phyloP scores from a whole-genome alignment of 2,113 vertebrate species.

The Onychostruthus taczanowskii region DNA sequence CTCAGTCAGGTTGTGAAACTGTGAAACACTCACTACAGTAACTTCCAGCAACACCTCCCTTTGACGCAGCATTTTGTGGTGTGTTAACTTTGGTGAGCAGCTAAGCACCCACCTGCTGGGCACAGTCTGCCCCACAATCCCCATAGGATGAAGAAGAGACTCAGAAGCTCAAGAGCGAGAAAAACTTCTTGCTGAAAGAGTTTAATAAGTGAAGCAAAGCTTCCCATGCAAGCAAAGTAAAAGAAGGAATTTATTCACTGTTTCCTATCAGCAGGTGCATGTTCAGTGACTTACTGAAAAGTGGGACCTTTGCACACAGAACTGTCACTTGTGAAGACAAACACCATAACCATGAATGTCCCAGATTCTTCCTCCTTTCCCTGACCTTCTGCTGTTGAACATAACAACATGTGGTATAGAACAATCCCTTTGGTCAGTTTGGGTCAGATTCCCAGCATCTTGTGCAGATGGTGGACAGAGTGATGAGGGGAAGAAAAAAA shows the following conservation, averaged over 20 bases:
- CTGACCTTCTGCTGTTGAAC: background rate
- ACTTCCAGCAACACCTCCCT: background rate
- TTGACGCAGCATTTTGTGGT: background rate
- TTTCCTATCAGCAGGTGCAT: background rate
- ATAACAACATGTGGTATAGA: background rate
- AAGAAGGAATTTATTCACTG: background rate
- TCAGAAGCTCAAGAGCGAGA: background rate
- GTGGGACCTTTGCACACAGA: background rate
- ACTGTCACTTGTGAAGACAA: background rate
- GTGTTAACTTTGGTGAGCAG: background rate
- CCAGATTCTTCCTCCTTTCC: background rate
- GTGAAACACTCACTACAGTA: background rate
- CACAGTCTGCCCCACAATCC: background rate
- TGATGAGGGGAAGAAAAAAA: fast-evolving
- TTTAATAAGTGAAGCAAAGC: background rate
- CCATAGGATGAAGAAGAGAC: background rate
- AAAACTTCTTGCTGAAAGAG: background rate
- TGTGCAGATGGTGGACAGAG: background rate
- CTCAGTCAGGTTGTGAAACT: background rate
- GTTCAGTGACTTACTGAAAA: background rate
- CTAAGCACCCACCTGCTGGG: background rate
- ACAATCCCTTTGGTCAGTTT: background rate
- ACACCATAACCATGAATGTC: background rate
- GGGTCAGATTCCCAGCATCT: background rate
- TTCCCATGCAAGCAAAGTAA: background rate